Evolutionary conservation across 2,113 vertebrate species (phyloP).

Genomic region (Grammomys surdaster): DNA sequence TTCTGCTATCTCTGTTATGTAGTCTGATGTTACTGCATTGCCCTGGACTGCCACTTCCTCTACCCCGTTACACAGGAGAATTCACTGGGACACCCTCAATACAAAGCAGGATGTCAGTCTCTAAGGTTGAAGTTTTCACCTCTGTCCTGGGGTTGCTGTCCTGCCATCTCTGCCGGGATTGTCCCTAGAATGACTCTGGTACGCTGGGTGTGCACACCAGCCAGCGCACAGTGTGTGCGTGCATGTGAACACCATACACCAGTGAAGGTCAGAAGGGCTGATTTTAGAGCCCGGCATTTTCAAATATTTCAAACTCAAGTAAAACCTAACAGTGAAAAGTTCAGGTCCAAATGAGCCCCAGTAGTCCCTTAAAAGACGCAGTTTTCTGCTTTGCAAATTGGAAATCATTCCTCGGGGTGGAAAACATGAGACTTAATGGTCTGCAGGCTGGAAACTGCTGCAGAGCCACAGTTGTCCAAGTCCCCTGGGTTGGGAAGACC

Average conservation of each 20-base stretch:
- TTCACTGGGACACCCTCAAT: not conserved
- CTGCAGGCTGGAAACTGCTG: not conserved
- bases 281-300: not conserved
- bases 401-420: conserved; percentile 44
- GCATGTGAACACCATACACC: rapidly evolving
- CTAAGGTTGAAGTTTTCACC: not conserved
- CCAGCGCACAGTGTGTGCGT: rapidly evolving
- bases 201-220: not conserved
- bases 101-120: not conserved
- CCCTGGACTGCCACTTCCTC: not conserved
- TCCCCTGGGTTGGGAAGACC: not conserved
- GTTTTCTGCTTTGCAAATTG: conserved; percentile 72
- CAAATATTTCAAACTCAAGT: not conserved
- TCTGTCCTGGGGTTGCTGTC: not conserved
- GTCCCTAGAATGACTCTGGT: not conserved
- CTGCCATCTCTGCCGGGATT: not conserved
- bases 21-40: not conserved
- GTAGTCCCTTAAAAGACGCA: conserved; percentile 11
- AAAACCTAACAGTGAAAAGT: conserved; percentile 18
- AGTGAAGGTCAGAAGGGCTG: not conserved
- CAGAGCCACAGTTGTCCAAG: rapidly evolving
- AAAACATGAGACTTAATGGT: not conserved
- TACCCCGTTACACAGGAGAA: too few relatives aligned
- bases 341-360: conserved; percentile 17
- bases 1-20: not conserved